Conservation (phyloP, 2,888 invertebrate species). For the Didymodactylos carnosus region DNA sequence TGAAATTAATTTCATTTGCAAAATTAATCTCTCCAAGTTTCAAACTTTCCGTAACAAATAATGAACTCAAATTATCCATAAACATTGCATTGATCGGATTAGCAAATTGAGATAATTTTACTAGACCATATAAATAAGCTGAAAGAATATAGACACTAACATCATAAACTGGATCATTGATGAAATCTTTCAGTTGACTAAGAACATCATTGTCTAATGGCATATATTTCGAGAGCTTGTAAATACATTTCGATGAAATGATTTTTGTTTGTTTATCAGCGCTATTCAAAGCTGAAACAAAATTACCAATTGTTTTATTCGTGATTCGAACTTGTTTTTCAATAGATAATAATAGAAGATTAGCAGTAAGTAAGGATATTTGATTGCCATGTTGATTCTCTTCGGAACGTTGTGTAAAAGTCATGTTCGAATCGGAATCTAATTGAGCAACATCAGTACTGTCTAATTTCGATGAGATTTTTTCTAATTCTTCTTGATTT, state of each 20-base stretch:
- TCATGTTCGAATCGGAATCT: background rate
- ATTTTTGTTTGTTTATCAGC: slow-evolving; percentile 1
- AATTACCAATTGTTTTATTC: background rate
- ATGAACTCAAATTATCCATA: background rate
- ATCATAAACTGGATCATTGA: background rate
- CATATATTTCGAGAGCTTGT: background rate
- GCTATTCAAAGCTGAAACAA: background rate
- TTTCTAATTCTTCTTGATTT: background rate
- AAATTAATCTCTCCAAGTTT: background rate
- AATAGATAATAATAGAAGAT: background rate
- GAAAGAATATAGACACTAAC: background rate
- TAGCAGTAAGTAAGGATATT: background rate
- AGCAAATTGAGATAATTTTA: background rate
- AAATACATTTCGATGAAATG: background rate
- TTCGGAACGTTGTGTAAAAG: background rate
- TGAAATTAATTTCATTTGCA: background rate
- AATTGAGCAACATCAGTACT: background rate
- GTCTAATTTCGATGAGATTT: background rate
- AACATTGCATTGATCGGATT: background rate
- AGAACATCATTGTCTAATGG: background rate
- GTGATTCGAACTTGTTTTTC: background rate
- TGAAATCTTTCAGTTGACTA: background rate
- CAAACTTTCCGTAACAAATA: background rate
- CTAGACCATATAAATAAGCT: background rate
- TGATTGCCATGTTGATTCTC: background rate